phyloP scores from a whole-genome alignment of 1,140 invertebrate species.

The Cotesia chilonis region DNA sequence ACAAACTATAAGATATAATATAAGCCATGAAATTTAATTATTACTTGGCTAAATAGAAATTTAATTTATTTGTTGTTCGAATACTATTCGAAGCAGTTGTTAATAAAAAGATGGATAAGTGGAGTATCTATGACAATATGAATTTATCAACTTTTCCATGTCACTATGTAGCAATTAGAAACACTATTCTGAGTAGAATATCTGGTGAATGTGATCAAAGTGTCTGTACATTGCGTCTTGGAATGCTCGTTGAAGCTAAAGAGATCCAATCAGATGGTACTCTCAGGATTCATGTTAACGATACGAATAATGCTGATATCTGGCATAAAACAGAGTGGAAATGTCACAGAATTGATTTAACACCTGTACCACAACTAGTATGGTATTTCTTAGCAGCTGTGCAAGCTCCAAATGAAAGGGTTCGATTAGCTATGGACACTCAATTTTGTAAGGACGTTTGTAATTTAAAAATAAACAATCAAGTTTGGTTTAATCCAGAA shows the following conservation, averaged over 20 bases:
- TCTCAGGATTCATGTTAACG: conserved; percentile 45
- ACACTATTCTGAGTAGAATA: conserved; percentile 47
- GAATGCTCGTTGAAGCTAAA: conserved; percentile 52
- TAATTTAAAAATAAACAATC: conserved; percentile 53
- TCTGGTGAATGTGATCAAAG: conserved; percentile 50
- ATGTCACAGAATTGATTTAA: conserved; percentile 52
- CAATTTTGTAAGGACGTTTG: conserved; percentile 60
- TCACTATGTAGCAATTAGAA: conserved; percentile 50
- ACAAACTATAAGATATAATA: no score
- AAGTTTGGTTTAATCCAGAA: conserved; percentile 48
- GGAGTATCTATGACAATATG: conserved; percentile 16
- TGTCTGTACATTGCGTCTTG: conserved; percentile 45
- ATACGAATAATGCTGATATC: conserved; percentile 41
- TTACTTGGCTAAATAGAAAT: no score
- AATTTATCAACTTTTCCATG: conserved; percentile 29
- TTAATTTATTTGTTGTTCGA: no score
- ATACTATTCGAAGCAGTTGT: no score
- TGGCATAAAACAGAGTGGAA: conserved; percentile 58
- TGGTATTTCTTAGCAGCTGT: conserved; percentile 66
- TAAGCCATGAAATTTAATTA: no score
- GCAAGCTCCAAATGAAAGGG: conserved; percentile 61
- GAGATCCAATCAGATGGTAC: conserved; percentile 42
- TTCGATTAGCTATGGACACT: conserved; percentile 62
- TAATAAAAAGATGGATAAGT: conserved; percentile 36
- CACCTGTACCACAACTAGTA: conserved; percentile 55